Base-by-base conservation (phyloP, 2,888 invertebrate genomes). In the Phengaris arion region DNA sequence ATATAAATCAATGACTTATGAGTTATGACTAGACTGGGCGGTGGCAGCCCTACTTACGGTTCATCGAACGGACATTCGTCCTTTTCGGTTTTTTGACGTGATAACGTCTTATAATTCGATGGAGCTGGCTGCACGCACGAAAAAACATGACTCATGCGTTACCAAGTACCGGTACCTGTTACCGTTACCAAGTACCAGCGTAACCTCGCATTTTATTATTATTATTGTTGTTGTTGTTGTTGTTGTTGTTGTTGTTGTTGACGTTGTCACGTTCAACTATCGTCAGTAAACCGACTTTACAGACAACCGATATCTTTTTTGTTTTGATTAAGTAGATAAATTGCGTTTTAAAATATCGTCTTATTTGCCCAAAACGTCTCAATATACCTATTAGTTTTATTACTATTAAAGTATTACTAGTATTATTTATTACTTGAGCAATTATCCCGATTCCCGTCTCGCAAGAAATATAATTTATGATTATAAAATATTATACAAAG, bases 21-120 rank as follows among this genome's bases (percentile, higher is more conserved):
- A 64, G 22, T 64, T 45, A 64, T 12, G 64, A 64, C 35, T 64
- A 35, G 35, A 35, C 64, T 15, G 64, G 35, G 45, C 35, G 35
- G 64, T 45, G 64, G 64, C 35, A 64, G 64, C 64, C 64, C 64
- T 64, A 64, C 64, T 64, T 64, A 79, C 77, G 74, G 76, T 79
- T 77, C 76, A 70, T 59, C 72, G 77, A 77, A 75, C 79, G 79
- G 70, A 70, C 79, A 77, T 76, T 78, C 79, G 76, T 68, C 73
- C 74, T 76, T 79, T 78, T 79, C 76, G 76, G 74, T 69, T 74
- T 74, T 77, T n/a, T n/a, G n/a, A n/a, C n/a, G n/a, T n/a, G n/a
- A n/a, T n/a, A n/a, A n/a, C n/a, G n/a, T n/a, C n/a, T n/a, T n/a
- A n/a, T n/a, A n/a, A n/a, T n/a, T n/a, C n/a, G n/a, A n/a, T n/a